These are phyloP conservation scores for Florisuga fusca DNA, from an alignment of 2,797 vertebrate genomes.

Conservation along the genomic window DNA sequence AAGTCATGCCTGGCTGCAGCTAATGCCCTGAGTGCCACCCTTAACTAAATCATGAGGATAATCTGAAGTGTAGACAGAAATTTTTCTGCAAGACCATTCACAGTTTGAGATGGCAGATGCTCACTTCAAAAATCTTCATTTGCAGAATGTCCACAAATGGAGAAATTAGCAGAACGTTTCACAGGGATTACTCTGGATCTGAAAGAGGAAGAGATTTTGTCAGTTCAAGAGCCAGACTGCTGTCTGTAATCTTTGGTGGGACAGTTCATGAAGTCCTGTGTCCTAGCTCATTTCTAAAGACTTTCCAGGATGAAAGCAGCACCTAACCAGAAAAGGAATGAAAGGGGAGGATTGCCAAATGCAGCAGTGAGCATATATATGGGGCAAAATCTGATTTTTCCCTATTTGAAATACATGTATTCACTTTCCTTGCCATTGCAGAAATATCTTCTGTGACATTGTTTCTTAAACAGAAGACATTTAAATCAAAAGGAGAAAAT, in stretches of 20 bases:
- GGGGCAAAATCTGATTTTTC: not conserved
- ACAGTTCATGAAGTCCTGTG: not conserved
- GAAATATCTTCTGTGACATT: not conserved
- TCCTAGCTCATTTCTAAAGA: not conserved
- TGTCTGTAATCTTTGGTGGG: not conserved
- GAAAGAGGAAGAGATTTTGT: not conserved
- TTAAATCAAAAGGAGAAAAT: slow-evolving; percentile 23
- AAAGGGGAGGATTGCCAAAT: not conserved
- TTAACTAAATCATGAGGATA: not conserved
- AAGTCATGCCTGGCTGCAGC: not conserved
- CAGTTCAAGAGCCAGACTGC: not conserved
- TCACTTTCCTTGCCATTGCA: not conserved
- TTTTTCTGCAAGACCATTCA: not conserved
- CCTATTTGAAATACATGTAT: not conserved
- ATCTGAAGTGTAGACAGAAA: not conserved
- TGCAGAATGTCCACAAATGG: not conserved
- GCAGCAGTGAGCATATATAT: not conserved
- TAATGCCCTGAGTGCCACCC: not conserved
- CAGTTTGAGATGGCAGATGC: not conserved
- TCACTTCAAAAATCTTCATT: not conserved
- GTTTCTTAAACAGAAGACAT: not conserved
- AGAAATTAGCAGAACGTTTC: not conserved
- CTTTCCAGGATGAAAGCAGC: not conserved
- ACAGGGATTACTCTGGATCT: not conserved
- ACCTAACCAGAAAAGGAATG: not conserved